These are phyloP conservation scores for Phengaris alcon DNA, from an alignment of 2,888 invertebrate species.

Conservation along the genomic window DNA sequence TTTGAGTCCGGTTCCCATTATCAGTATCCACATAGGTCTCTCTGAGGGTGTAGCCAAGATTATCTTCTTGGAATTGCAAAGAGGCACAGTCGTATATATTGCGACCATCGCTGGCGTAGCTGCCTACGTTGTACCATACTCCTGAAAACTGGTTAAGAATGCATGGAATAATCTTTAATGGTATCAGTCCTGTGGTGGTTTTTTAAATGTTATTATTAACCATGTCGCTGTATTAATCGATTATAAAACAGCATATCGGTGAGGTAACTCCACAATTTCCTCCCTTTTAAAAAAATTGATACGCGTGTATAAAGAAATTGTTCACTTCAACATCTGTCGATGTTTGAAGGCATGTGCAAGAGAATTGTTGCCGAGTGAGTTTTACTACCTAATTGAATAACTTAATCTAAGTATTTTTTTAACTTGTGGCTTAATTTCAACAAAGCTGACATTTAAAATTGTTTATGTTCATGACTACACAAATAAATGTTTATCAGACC, in stretches of 20 bases:
- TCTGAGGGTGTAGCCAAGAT: conserved; percentile 63
- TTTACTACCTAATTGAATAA: too few relatives aligned
- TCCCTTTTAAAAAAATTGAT: too few relatives aligned
- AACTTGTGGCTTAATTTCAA: neutral
- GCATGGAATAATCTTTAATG: too few relatives aligned
- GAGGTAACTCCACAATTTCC: too few relatives aligned
- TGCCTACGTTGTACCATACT: conserved; percentile 66
- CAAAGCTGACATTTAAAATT: neutral
- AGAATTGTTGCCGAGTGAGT: too few relatives aligned
- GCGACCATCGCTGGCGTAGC: conserved; percentile 65
- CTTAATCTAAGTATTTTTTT: neutral
- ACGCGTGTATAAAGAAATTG: too few relatives aligned
- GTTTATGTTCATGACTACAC: neutral
- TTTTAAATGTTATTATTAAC: too few relatives aligned
- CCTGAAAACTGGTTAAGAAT: conserved; percentile 63
- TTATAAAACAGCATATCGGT: too few relatives aligned
- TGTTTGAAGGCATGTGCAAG: too few relatives aligned
- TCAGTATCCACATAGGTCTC: conserved; percentile 62
- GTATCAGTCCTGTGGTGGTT: too few relatives aligned
- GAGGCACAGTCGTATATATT: conserved; percentile 64
- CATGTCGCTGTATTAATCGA: too few relatives aligned
- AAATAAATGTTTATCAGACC: neutral
- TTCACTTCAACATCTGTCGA: too few relatives aligned
- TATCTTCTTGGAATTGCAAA: conserved; percentile 68
- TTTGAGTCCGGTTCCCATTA: conserved; percentile 63